Conservation (phyloP, 1,140 invertebrate genomes). For the Augochlora pura region DNA sequence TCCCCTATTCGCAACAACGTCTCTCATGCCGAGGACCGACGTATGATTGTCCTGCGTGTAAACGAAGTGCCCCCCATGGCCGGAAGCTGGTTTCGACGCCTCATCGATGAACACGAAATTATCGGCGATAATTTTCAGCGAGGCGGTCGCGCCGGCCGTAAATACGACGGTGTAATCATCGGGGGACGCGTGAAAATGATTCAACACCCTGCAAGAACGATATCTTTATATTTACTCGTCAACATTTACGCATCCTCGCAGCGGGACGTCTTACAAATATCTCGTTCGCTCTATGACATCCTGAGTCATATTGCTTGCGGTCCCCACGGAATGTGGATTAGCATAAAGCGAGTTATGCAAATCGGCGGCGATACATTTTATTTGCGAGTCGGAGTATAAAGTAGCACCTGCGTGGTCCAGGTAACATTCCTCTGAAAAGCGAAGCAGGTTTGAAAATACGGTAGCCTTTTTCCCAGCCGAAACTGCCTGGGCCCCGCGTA, state of each 20-base stretch:
- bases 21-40: conserved; percentile 95
- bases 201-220: conserved; percentile 84
- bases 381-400: conserved; percentile 89
- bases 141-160: conserved; percentile 92
- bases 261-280: conserved; percentile 82
- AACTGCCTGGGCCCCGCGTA: background rate
- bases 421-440: conserved; percentile 86
- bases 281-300: conserved; percentile 91
- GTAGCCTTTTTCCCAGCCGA: background rate
- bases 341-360: conserved; percentile 88
- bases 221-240: too few relatives aligned
- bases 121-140: conserved; percentile 92
- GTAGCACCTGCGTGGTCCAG: conserved; percentile 95
- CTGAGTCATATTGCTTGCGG: conserved; percentile 86
- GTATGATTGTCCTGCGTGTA: conserved; percentile 97
- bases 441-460: background rate
- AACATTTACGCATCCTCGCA: too few relatives aligned
- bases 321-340: conserved; percentile 91
- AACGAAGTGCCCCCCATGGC: conserved; percentile 84
- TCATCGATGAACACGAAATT: conserved; percentile 85
- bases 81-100: conserved; percentile 52
- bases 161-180: conserved; percentile 94
- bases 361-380: conserved; percentile 84
- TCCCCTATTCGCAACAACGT: conserved; percentile 80
- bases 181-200: conserved; percentile 90